Evolutionary conservation across 2,797 vertebrate species (phyloP), one percentile per base, ranked within the genome.

Genomic region (Brachyrhaphis roseni): DNA sequence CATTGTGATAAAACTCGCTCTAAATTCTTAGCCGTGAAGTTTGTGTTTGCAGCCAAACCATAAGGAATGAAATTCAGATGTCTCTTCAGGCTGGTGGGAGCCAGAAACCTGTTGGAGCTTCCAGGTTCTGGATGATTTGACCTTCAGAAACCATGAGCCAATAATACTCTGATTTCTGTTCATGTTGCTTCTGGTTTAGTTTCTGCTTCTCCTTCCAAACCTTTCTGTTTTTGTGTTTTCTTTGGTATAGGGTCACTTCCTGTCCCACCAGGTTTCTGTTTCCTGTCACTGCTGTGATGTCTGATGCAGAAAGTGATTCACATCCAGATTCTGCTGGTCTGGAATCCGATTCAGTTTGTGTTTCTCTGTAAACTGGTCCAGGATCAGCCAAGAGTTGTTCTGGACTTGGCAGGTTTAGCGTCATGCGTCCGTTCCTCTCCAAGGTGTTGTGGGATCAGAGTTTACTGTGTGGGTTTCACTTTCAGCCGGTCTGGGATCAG

Each of bases 41-140:
- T 82, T 78, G 43, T 72, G 78, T 88, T 87, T 79, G 81, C 80
- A 75, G 20, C 72, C 78, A 79, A 68, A 82, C 76, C 76, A 70
- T 55, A 10, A 16, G 41, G 82, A 80, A 86, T 86, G 8, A 76
- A 75, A 39, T 78, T 82, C 87, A 86, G 11, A 34, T 85, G 87
- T 45, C 18, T 70, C 31, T 45, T 70, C 74, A 76, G 70, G 41
- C 74, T 74, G 31, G 41, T 34, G 62, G 68, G 51, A 39, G 73
- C 41, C 43, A 72, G 68, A 45, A 80, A 80, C 51, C 13, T 74
- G 59, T 1, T 13, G 53, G 59, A 47, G 57, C 57, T 36, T 64
- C 59, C 39, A 39, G 45, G 36, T 47, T 34, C 28, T 13, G 31
- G 57, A 13, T 13, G n/a, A 5, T 23, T 39, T 8, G 18, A 51